A percentile compares a stretch with the other conserved stretches of the same genome.
These are phyloP conservation scores for Synergus laeviventris DNA, from an alignment of 2,888 invertebrate genomes.

Conservation along the genomic window DNA sequence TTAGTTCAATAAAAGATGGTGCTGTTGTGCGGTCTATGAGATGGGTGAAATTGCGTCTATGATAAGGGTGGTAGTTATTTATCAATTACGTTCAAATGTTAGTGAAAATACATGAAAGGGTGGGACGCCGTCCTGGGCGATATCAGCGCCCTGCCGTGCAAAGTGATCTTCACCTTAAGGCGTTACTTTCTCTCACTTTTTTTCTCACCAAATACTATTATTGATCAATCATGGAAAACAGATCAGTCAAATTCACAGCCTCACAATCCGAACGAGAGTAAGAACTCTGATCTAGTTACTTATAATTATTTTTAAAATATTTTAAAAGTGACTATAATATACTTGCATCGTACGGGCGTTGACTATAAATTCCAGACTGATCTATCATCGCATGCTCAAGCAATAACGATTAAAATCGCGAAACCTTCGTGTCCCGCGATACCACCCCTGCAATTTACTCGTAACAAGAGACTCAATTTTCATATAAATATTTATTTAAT, in stretches of 20 bases:
- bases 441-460: conserved; percentile 68
- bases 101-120: conserved; percentile 65
- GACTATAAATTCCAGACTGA: conserved; percentile 7
- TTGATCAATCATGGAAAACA: conserved; percentile 10
- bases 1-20: conserved; percentile 71
- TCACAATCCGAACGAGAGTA: background rate
- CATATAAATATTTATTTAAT: conserved; percentile 66
- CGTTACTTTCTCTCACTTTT: conserved; percentile 17
- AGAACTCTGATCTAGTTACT: background rate
- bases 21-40: conserved; percentile 68
- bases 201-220: background rate
- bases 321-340: background rate
- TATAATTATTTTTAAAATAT: background rate
- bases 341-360: background rate
- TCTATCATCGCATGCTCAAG: background rate
- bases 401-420: conserved; percentile 29
- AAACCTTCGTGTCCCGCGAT: conserved; percentile 69
- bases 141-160: conserved; percentile 36
- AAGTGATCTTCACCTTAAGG: conserved; percentile 39
- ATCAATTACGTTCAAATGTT: conserved; percentile 64
- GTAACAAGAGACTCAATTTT: conserved; percentile 58
- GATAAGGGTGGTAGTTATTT: conserved; percentile 60
- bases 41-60: conserved; percentile 71
- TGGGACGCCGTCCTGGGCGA: conserved; percentile 44
- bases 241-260: conserved; percentile 21